These are phyloP conservation scores for Coelopa frigida DNA, from an alignment of 1,140 invertebrate species.

Conservation along the genomic window DNA sequence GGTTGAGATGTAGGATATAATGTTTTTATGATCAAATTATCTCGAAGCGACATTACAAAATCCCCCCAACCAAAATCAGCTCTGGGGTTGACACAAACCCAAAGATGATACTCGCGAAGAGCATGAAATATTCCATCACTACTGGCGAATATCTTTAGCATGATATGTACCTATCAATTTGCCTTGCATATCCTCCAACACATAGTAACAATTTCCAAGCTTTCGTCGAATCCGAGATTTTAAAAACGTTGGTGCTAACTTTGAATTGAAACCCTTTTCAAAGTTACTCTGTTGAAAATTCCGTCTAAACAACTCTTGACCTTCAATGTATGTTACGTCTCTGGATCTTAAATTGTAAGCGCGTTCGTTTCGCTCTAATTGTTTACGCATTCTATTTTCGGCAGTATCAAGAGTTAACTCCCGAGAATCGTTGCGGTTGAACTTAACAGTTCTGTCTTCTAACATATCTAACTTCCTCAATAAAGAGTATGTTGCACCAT, in stretches of 20 bases:
- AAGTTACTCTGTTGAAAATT: slow-evolving; percentile 5
- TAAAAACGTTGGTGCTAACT: slow-evolving; percentile 3
- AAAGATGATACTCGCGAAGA: too few species aligned
- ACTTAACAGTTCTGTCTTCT: background rate
- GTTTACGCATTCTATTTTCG: slow-evolving; percentile 1
- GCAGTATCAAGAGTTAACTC: background rate
- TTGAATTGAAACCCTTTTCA: slow-evolving; percentile 1
- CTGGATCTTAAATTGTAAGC: slow-evolving; percentile 6
- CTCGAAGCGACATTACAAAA: too few species aligned
- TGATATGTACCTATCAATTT: background rate
- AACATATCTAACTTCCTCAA: background rate
- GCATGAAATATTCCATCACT: too few species aligned
- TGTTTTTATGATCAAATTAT: too few species aligned
- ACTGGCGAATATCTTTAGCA: slow-evolving; percentile 5
- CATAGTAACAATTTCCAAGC: background rate
- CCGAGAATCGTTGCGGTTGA: background rate
- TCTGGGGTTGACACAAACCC: too few species aligned
- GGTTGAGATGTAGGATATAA: too few species aligned
- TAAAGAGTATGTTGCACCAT: background rate
- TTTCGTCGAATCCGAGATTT: background rate
- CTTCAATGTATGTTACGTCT: background rate
- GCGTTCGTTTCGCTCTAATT: background rate
- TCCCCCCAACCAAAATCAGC: too few species aligned
- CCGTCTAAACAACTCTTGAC: slow-evolving; percentile 1
- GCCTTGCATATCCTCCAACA: slow-evolving; percentile 1